Conservation (phyloP, 2,888 invertebrate genomes). For the Noctua janthina region DNA sequence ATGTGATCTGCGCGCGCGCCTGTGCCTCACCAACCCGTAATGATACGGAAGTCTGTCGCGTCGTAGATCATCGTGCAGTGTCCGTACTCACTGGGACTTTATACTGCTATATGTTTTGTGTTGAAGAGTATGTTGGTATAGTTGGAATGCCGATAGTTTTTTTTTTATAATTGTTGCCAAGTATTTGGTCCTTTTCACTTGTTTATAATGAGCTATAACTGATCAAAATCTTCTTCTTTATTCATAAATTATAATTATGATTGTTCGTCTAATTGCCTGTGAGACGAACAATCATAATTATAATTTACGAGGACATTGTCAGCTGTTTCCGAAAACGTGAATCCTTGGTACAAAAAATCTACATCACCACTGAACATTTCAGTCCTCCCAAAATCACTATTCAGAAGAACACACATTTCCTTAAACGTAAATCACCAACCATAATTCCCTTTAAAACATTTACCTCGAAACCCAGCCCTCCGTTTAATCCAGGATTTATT, state of each 20-base stretch:
- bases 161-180: neutral
- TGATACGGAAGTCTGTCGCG: constrained; percentile 82
- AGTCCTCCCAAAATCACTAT: neutral
- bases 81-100: constrained; percentile 46
- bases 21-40: constrained; percentile 74
- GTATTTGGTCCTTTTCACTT: neutral
- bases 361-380: neutral
- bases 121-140: neutral
- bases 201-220: neutral
- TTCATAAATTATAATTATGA: neutral
- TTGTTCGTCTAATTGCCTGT: no score
- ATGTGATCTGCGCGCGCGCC: constrained; percentile 69
- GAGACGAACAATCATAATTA: no score
- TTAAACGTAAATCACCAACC: constrained; percentile 6
- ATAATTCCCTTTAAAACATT: constrained; percentile 54
- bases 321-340: neutral
- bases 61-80: constrained; percentile 75
- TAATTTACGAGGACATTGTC: neutral
- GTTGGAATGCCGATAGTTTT: neutral
- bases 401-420: neutral
- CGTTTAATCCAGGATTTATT: constrained; percentile 62
- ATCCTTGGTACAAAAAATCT: neutral
- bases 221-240: no score
- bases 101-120: constrained; percentile 34
- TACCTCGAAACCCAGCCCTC: constrained; percentile 40